Base-by-base conservation (phyloP, 2,888 invertebrate species). In the Nomada fucata region DNA sequence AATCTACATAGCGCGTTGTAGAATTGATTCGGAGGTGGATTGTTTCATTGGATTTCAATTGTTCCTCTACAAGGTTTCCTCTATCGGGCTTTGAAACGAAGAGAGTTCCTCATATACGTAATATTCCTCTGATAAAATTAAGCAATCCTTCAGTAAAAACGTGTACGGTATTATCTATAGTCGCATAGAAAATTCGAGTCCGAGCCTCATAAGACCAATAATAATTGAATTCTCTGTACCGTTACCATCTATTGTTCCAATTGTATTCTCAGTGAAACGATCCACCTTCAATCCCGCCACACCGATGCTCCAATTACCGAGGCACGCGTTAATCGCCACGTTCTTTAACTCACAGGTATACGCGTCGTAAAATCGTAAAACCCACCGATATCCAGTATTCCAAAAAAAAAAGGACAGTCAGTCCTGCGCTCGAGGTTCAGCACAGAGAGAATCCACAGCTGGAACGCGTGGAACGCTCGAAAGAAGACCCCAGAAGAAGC, bases 1-100 rank as follows among this genome's bases (percentile, higher is more conserved):
- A 71, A 71, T 36, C 55, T 64, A 50, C 44, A 20, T 36, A 36
- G 36, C 7, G 29, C 10, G 20, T 15, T 36, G n/a, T 55, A 23
- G 42, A 68, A 55, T 55, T 23, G 68, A 55, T 18, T 13, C 55
- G 68, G 55, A 68, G 68, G 36, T n/a, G 68, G 68, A 68, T 68
- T 42, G 42, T 68, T 68, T 42, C 47, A 55, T 68, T 68, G 68
- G 55, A 42, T 42, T 55, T 36, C 42, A 23, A 55, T 68, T 55
- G 20, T 42, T 36, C 53, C 36, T 42, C 10, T 20, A 7, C 0
- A 23, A 53, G 52, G 15, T 9, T 29, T 18, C 29, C 5, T 11
- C 47, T 47, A 47, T 0, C n/a, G 64, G 47, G 50, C 15, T 11
- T 26, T 11, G 2, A 29, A 20, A 15, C 2, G n/a, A 20, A 10